Evolutionary conservation across 2,888 invertebrate species (phyloP), one percentile per base, ranked within the genome.

Genomic region (Diachrysia chrysitis): DNA sequence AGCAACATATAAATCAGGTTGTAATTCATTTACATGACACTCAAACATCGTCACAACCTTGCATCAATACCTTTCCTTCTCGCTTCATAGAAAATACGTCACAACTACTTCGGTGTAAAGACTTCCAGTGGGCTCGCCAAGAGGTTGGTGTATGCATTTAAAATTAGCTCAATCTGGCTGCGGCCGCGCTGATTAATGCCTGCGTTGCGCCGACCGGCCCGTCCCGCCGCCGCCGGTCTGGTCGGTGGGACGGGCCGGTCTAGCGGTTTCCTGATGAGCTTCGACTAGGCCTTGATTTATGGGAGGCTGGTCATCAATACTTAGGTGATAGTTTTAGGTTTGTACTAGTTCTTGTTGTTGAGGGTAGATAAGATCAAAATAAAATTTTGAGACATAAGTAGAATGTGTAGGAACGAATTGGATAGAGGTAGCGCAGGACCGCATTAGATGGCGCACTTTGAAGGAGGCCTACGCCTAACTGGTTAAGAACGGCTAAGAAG

Each of bases 101-200:
- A 17, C 7, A 48, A 42, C 10, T 14, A 2, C 25, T 23, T 46
- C 66, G 60, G 76, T 78, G 62, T 68, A 14, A 76, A n/a, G 6
- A 0, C 19, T 54, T 17, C 55, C 53, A 17, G 60, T 21, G 37
- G 37, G 56, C 55, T 58, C 58, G 42, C 63, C 68, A 65, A 68
- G 79, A 69, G 70, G 55, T 63, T 62, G 63, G 48, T 61, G 74
- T 63, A 69, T 80, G 71, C 78, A 80, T 80, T 80, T 78, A 74
- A 78, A 77, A 79, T 79, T 80, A 77, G 65, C 66, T 72, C 66
- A 77, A 72, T 80, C 64, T 70, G 56, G 48, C 42, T 35, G 63
- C 53, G 61, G 73, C 58, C 58, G 46, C 42, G 17, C 64, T 77
- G 74, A 74, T 70, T 72, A 70, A 77, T 69, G 63, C 14, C 21